phyloP scores from a whole-genome alignment of 2,797 vertebrate species.

The Dipus sagitta region DNA sequence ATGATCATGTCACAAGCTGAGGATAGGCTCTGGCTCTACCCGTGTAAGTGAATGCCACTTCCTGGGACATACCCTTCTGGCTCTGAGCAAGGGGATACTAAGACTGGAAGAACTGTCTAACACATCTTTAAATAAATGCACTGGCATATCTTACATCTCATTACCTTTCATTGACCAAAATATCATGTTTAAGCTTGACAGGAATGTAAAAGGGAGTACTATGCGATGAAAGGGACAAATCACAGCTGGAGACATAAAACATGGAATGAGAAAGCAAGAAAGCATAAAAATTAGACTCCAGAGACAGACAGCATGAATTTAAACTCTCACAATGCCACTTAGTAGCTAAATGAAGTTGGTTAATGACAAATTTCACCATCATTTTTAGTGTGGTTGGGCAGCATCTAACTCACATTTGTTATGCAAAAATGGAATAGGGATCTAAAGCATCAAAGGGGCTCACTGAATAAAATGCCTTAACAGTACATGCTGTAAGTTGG shows the following conservation, averaged over 20 bases:
- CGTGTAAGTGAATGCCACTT: background rate
- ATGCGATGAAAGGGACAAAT: background rate
- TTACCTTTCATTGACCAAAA: background rate
- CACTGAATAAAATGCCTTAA: background rate
- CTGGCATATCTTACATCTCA: background rate
- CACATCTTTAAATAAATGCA: background rate
- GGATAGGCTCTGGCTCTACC: rapidly evolving
- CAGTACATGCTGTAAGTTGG: background rate
- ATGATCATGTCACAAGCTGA: background rate
- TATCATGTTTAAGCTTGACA: background rate
- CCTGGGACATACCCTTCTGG: background rate
- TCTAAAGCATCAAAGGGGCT: background rate
- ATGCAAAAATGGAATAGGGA: background rate
- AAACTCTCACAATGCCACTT: background rate
- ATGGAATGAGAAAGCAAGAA: background rate
- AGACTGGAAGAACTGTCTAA: background rate
- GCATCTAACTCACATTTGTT: background rate
- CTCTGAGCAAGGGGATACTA: background rate
- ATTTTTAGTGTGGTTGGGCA: background rate
- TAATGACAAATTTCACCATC: background rate
- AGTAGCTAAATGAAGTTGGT: background rate
- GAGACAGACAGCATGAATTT: background rate
- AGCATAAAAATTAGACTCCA: background rate
- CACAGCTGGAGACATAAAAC: background rate
- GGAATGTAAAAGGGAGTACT: background rate